Percentiles rank a stretch among this genome's conserved stretches.
Evolutionary conservation across 92 coral and sea anemone species (phyloP).

Genomic region (Siderastrea radians): DNA sequence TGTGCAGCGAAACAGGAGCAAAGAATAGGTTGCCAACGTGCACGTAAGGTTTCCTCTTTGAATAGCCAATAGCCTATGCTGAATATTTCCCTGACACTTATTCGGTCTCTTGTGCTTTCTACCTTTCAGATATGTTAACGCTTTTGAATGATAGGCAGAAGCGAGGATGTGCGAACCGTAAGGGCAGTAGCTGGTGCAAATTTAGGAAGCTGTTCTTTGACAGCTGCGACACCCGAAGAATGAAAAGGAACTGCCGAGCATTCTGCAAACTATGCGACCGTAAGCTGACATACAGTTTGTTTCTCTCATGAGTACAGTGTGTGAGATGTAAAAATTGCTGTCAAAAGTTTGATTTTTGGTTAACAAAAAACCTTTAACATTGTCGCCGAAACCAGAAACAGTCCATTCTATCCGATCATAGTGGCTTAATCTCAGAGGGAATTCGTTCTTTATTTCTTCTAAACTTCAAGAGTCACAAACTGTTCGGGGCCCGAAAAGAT

Average conservation of each 20-base stretch:
- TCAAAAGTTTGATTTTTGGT: no score
- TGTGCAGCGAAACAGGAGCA: no score
- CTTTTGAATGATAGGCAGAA: conserved; percentile 9
- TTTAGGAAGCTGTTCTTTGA: not conserved
- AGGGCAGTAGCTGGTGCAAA: not conserved
- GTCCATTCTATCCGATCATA: no score
- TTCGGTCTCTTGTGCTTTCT: not conserved
- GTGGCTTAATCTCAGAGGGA: no score
- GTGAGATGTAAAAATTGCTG: no score
- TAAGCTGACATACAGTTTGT: not conserved
- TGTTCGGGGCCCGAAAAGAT: no score
- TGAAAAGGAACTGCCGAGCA: conserved; percentile 28
- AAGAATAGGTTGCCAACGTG: no score
- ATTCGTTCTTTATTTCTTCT: no score
- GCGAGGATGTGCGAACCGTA: conserved; percentile 3
- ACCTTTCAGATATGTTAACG: not conserved
- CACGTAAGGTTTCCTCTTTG: no score
- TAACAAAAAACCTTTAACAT: no score
- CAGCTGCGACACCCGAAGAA: not conserved
- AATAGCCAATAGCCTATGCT: not conserved
- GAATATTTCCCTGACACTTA: not conserved
- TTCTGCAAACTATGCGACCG: conserved; percentile 1
- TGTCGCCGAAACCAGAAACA: no score
- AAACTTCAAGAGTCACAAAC: no score
- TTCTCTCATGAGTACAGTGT: not conserved